Base-by-base conservation (phyloP, 2,797 vertebrate genomes). In the Peromyscus aztecus region DNA sequence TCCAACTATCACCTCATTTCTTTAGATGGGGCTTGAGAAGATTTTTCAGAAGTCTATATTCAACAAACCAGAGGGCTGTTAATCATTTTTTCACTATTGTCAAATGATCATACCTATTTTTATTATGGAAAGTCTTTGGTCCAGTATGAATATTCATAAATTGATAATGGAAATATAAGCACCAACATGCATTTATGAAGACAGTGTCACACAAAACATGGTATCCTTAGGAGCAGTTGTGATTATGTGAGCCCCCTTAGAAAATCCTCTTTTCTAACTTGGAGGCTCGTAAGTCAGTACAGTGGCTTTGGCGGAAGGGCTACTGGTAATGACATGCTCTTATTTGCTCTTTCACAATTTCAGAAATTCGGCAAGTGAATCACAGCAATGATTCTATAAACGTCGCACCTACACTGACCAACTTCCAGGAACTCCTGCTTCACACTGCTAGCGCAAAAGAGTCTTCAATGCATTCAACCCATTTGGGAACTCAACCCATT, bases 1-100 rank as follows among this genome's bases (percentile, higher is more conserved):
- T 78, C 75, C 80, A 96, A 90, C 34, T 85, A 96, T 52, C 59
- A 69, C 43, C 97, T 95, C 57, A 94, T 49, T 90, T 89, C 77
- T 67, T 12, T 88, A 96, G 94, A 65, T 69, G 84, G 88, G 61
- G 19, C 29, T 89, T 57, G 24, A 24, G 55, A 87, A 89, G 6
- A 52, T 73, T 78, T 95, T 46, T 82, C 55, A 67, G 31, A 94
- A 65, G 10, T 5, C 93, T 59, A 55, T n/a, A 49, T 84, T 89
- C 16, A 6, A 76, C 78, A 94, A 92, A 95, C 61, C 14, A 57
- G 63, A 87, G 85, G 83, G 85, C 16, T 84, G 19, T 59, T 87
- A 85, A 63, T 57, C 12, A 6, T 34, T 96, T 96, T 82, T 55
- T 78, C 43, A 75, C 49, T 89, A 71, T 11, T 93, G 3, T 49